Percentiles rank a stretch among this genome's conserved stretches.
Conservation (phyloP, 2,888 invertebrate species). For the Dynastes tityus region DNA sequence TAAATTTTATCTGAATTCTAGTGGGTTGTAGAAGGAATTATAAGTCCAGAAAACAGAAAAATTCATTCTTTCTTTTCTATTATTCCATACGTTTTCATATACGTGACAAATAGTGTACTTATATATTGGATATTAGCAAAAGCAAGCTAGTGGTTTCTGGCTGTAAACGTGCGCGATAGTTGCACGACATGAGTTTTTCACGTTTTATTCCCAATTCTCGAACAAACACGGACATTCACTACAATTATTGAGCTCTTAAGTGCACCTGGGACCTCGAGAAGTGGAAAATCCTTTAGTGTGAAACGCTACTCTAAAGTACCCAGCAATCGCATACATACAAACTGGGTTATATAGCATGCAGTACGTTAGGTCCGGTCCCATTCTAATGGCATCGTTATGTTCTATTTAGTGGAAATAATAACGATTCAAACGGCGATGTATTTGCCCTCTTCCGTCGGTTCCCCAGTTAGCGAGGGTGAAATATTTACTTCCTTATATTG, state of each 20-base stretch:
- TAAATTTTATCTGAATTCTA: too few relatives aligned
- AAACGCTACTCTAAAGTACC: not conserved
- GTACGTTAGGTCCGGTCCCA: not conserved
- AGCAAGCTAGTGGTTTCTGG: too few relatives aligned
- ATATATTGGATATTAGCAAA: too few relatives aligned
- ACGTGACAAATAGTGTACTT: too few relatives aligned
- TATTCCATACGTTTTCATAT: too few relatives aligned
- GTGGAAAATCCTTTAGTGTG: slow-evolving; percentile 1
- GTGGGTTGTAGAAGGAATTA: too few relatives aligned
- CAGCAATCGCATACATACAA: not conserved
- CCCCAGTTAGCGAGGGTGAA: not conserved
- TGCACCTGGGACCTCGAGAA: slow-evolving; percentile 1
- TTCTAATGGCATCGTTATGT: slow-evolving; percentile 10
- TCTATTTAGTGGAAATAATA: slow-evolving; percentile 18
- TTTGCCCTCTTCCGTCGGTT: not conserved
- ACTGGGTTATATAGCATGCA: not conserved
- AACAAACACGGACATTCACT: slow-evolving; percentile 7
- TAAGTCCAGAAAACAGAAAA: too few relatives aligned
- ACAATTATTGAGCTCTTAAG: slow-evolving; percentile 27
- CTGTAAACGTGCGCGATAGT: not conserved
- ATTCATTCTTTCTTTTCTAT: too few relatives aligned
- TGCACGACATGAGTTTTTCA: slow-evolving; percentile 5
- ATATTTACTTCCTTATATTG: not conserved
- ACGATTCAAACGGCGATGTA: slow-evolving; percentile 6
- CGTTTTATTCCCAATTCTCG: not conserved